phyloP scores from a whole-genome alignment of 2,113 vertebrate genomes.

The Platichthys flesus region DNA sequence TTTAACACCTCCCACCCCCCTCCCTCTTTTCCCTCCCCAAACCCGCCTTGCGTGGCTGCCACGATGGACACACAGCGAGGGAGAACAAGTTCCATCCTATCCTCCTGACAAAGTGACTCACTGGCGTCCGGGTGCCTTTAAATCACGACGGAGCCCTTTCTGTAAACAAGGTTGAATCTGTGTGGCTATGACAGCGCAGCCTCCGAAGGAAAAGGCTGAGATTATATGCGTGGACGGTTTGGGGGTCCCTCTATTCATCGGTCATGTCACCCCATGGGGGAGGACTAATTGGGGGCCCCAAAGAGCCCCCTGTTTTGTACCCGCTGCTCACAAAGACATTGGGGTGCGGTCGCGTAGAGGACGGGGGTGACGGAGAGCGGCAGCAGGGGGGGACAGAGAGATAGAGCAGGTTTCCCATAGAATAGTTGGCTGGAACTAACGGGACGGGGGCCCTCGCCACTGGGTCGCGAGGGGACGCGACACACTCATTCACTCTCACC shows the following conservation, averaged over 20 bases:
- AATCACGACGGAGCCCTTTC: conserved; percentile 61
- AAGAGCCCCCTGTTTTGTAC: conserved; percentile 78
- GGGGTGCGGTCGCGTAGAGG: conserved; percentile 61
- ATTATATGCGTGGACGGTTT: conserved; percentile 79
- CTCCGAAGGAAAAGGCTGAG: conserved; percentile 60
- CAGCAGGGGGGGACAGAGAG: conserved; percentile 21
- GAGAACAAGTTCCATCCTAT: conserved; percentile 64
- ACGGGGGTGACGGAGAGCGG: conserved; percentile 48
- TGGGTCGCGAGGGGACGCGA: conserved; percentile 63
- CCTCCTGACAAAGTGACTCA: conserved; percentile 68
- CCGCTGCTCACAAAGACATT: conserved; percentile 76
- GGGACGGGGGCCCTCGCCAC: conserved; percentile 50
- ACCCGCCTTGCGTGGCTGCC: conserved; percentile 31
- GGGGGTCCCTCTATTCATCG: conserved; percentile 80
- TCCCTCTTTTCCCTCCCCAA: conserved; percentile 13
- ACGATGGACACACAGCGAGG: conserved; percentile 30
- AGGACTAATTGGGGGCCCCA: conserved; percentile 86
- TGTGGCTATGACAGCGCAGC: conserved; percentile 68
- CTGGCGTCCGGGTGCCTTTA: conserved; percentile 71
- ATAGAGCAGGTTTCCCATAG: conserved; percentile 78
- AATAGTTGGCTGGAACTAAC: conserved; percentile 76
- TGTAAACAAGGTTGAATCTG: conserved; percentile 71
- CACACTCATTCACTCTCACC: conserved; percentile 43
- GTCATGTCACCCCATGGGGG: conserved; percentile 82
- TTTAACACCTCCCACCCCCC: conserved; percentile 5